Percentiles rank a stretch among this genome's conserved stretches.
phyloP scores from a whole-genome alignment of 2,888 invertebrate species.

The Leptinotarsa rubiginosa region DNA sequence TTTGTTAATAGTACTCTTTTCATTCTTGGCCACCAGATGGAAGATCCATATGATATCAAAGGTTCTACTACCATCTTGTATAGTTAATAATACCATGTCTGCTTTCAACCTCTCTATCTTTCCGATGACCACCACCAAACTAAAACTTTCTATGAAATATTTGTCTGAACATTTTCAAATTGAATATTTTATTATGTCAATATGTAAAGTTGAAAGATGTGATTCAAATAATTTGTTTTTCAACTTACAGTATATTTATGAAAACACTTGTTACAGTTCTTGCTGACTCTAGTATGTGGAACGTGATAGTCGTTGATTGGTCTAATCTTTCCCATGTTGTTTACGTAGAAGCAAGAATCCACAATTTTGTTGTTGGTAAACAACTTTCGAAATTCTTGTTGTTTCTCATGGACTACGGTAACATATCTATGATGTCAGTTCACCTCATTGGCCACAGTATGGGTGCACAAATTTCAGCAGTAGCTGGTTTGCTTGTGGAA shows the following conservation, averaged over 20 bases:
- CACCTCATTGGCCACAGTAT: constrained; percentile 70
- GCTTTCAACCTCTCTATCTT: too few species aligned
- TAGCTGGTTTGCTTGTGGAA: constrained; percentile 62
- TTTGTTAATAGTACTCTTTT: too few species aligned
- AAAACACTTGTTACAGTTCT: constrained; percentile 52
- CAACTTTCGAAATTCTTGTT: constrained; percentile 62
- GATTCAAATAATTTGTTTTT: too few species aligned
- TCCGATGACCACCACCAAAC: too few species aligned
- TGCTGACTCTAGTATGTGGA: constrained; percentile 58
- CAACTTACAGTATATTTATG: not conserved
- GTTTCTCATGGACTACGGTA: constrained; percentile 48
- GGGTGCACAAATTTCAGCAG: constrained; percentile 69
- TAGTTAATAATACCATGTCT: too few species aligned
- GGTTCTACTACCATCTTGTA: too few species aligned
- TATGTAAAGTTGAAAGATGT: too few species aligned
- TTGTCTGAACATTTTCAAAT: too few species aligned
- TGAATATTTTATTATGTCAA: too few species aligned
- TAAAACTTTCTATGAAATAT: too few species aligned
- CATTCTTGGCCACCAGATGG: too few species aligned
- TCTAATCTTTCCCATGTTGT: constrained; percentile 66
- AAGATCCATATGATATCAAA: too few species aligned
- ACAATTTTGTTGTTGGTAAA: constrained; percentile 65
- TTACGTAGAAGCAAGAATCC: constrained; percentile 67
- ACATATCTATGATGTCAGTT: constrained; percentile 53
- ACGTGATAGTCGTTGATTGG: constrained; percentile 71